Conservation (phyloP, 1,140 invertebrate genomes). For the Drosophila tsacasi region DNA sequence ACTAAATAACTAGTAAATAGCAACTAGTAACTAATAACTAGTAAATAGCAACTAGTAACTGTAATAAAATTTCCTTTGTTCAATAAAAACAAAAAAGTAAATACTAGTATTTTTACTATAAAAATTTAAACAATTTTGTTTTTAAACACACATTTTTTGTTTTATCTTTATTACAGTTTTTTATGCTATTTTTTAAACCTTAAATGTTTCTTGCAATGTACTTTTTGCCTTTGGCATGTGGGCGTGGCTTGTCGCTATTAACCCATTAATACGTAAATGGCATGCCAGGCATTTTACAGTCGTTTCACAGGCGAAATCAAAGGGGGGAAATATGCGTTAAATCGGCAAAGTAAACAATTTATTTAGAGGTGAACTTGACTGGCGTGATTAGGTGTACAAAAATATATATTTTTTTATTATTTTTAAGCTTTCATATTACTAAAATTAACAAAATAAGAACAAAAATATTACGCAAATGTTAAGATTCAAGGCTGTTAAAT, state of each 20-base stretch:
- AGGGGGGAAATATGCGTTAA: conserved; percentile 27
- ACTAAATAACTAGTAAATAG: not conserved
- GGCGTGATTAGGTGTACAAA: not conserved
- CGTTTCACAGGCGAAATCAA: conserved; percentile 22
- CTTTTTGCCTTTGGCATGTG: conserved; percentile 8
- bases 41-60: not conserved
- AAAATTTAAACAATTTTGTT: not conserved
- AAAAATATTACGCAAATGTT: conserved; percentile 1
- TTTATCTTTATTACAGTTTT: not conserved
- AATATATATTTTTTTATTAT: not conserved
- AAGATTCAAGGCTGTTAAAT: conserved; percentile 9
- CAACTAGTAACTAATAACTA: not conserved
- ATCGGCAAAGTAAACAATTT: conserved; percentile 27
- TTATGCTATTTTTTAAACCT: not conserved
- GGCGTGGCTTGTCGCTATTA: conserved; percentile 47
- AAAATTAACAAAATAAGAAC: not conserved
- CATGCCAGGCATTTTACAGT: conserved; percentile 45
- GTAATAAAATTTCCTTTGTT: not conserved
- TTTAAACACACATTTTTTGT: no score
- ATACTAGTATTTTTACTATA: not conserved
- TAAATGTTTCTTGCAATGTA: not conserved
- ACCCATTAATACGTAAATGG: conserved; percentile 56
- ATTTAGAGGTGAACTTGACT: conserved; percentile 4
- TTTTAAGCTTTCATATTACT: not conserved
- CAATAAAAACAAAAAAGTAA: not conserved